Percentiles rank a stretch among this genome's conserved stretches.
Conservation (phyloP, 2,113 vertebrate genomes). For the Epinephelus lanceolatus region DNA sequence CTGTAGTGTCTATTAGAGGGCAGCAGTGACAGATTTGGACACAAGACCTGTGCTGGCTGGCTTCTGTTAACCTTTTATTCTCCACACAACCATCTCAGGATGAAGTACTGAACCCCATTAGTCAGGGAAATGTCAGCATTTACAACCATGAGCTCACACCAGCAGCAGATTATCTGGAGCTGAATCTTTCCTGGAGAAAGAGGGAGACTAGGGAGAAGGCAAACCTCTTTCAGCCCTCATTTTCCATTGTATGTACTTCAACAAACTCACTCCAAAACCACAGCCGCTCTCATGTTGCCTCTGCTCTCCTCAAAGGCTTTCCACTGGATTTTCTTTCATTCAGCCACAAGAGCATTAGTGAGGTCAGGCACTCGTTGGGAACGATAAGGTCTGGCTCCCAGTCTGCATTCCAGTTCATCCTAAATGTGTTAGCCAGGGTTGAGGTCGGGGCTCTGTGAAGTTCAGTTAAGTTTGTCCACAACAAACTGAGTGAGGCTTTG, state of each 20-base stretch:
- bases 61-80: not conserved
- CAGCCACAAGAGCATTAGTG: not conserved
- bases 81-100: not conserved
- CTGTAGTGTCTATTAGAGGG: no score
- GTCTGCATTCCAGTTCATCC: slow-evolving; percentile 3
- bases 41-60: not conserved
- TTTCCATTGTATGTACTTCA: not conserved
- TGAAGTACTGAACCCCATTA: not conserved
- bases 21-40: not conserved
- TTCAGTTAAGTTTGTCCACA: not conserved
- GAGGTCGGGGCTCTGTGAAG: not conserved
- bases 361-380: not conserved
- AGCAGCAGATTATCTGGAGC: not conserved
- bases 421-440: not conserved
- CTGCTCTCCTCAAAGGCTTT: not conserved
- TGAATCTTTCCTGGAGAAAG: not conserved
- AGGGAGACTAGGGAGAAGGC: not conserved
- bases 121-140: no score
- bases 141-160: no score
- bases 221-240: no score
- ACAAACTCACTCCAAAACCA: not conserved
- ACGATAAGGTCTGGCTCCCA: not conserved
- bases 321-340: not conserved
- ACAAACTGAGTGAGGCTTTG: not conserved
- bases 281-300: not conserved